Conservation (phyloP, 2,113 vertebrate species). For the Notothenia rossii region DNA sequence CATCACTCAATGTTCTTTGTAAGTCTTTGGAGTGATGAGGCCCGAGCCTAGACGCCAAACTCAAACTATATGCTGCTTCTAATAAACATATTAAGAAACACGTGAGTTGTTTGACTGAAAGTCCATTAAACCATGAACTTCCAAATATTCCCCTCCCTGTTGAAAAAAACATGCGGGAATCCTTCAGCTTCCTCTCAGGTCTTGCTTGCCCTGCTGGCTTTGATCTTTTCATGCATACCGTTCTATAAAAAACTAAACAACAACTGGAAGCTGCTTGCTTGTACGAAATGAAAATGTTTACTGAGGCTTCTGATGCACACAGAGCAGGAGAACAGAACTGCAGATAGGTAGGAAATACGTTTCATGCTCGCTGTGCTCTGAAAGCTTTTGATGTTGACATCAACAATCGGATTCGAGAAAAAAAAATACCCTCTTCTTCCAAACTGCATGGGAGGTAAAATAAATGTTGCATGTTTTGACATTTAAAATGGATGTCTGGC, state of each 20-base stretch:
- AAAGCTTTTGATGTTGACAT: conserved; percentile 14
- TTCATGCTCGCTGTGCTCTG: neutral
- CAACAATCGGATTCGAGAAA: conserved; percentile 3
- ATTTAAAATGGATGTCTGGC: neutral
- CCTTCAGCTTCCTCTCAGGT: neutral
- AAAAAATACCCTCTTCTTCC: neutral
- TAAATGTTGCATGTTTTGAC: conserved; percentile 1
- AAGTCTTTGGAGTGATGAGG: too few relatives aligned
- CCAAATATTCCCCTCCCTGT: neutral
- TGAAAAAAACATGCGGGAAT: neutral
- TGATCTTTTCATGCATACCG: neutral
- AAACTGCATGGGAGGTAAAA: conserved; percentile 16
- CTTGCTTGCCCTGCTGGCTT: neutral
- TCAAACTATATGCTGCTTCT: too few relatives aligned
- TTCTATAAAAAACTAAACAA: neutral
- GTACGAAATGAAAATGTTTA: neutral
- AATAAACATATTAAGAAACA: too few relatives aligned
- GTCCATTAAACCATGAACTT: neutral
- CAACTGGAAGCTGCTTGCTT: neutral
- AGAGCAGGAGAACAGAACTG: neutral
- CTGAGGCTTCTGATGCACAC: conserved; percentile 2
- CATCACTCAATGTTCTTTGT: too few relatives aligned
- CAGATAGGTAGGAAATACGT: neutral
- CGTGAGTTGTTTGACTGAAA: neutral
- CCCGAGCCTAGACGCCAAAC: too few relatives aligned